A percentile compares a stretch with the other conserved stretches of the same genome.
phyloP scores from a whole-genome alignment of 1,140 invertebrate species.

The Eupristina koningsbergeri region DNA sequence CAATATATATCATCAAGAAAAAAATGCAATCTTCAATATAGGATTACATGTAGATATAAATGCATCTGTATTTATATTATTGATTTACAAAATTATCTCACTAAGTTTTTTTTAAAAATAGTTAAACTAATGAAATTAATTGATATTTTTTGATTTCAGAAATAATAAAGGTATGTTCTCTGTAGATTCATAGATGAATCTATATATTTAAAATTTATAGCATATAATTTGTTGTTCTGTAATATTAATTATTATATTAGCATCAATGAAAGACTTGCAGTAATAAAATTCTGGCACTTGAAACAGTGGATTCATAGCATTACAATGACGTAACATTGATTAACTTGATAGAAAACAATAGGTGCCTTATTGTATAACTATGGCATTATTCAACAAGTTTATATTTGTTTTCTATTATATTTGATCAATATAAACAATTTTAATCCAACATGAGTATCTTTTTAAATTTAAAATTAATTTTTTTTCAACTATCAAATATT shows the following conservation, averaged over 20 bases:
- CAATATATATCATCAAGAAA: not conserved
- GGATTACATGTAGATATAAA: slow-evolving; percentile 20
- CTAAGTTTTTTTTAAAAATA: not conserved
- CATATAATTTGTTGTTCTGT: slow-evolving; percentile 21
- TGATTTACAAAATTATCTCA: not conserved
- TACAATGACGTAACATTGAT: slow-evolving; percentile 22
- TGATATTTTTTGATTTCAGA: not conserved
- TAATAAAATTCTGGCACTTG: slow-evolving; percentile 46
- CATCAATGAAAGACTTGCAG: slow-evolving; percentile 45
- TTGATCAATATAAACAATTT: not conserved
- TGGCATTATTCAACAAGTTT: slow-evolving; percentile 21
- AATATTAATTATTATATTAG: not conserved
- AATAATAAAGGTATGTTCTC: not conserved
- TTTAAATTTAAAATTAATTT: slow-evolving; percentile 2
- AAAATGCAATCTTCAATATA: slow-evolving; percentile 6
- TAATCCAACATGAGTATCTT: not conserved
- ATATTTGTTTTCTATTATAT: slow-evolving; percentile 25
- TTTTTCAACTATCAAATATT: not conserved
- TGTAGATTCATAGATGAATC: not conserved
- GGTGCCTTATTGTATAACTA: not conserved
- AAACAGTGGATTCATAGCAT: slow-evolving; percentile 28
- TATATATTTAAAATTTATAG: not conserved
- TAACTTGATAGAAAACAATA: slow-evolving; percentile 22
- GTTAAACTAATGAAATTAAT: not conserved
- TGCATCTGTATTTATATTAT: slow-evolving; percentile 1